Evolutionary conservation across 1,140 invertebrate species (phyloP).

Genomic region (Drosophila nigromelanica): DNA sequence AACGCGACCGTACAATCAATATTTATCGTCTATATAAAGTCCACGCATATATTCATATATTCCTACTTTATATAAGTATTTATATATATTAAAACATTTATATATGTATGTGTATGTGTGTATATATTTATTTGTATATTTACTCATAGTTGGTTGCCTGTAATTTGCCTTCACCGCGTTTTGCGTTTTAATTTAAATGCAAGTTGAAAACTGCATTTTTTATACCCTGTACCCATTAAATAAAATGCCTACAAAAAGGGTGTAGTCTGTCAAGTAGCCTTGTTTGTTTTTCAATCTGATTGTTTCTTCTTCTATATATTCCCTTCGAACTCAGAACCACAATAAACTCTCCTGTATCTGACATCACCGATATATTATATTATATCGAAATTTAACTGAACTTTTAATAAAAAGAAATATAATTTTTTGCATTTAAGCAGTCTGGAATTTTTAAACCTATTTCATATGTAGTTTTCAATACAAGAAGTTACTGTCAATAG

Average conservation of each 20-base stretch:
- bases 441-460: no score
- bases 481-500: no score
- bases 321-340: no score
- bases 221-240: conserved; percentile 9
- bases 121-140: conserved; percentile 29
- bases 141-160: conserved; percentile 36
- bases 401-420: no score
- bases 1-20: conserved; percentile 73
- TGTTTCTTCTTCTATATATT: no score
- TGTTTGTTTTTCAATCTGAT: no score
- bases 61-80: conserved; percentile 20
- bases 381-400: no score
- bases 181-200: conserved; percentile 80
- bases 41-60: conserved; percentile 26
- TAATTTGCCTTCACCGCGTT: conserved; percentile 64
- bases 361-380: no score
- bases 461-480: no score
- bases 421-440: no score
- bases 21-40: conserved; percentile 67
- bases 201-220: conserved; percentile 62
- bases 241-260: neutral
- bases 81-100: conserved; percentile 25
- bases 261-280: no score
- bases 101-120: conserved; percentile 31
- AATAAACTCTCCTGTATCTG: no score